phyloP scores from a whole-genome alignment of 2,797 vertebrate species.

The Manis crassicaudata region DNA sequence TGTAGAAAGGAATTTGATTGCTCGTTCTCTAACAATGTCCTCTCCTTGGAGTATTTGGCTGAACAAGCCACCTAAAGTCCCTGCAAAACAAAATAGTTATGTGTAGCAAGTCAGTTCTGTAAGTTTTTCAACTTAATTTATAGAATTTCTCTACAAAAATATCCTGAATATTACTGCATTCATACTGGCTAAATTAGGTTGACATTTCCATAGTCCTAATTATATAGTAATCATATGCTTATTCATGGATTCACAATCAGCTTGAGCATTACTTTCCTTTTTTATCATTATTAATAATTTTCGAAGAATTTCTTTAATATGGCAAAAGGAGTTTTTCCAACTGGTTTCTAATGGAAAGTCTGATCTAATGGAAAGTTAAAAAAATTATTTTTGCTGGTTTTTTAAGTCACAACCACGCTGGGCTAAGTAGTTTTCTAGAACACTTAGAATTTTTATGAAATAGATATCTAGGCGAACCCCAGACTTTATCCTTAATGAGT shows the following conservation, averaged over 20 bases:
- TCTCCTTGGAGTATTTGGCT: conserved; percentile 99
- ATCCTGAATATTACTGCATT: background rate
- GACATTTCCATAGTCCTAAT: background rate
- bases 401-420: conserved; percentile 4
- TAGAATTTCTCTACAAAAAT: conserved; percentile 2
- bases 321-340: conserved; percentile 24
- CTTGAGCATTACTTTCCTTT: background rate
- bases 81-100: conserved; percentile 83
- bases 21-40: conserved; percentile 96
- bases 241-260: background rate
- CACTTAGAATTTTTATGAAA: conserved; percentile 34
- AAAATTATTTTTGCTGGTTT: conserved; percentile 45
- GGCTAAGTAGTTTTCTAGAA: background rate
- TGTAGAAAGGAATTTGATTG: conserved; percentile 96
- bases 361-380: background rate
- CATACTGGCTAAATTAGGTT: background rate
- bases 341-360: background rate
- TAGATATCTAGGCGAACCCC: background rate
- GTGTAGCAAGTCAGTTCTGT: background rate
- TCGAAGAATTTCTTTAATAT: conserved; percentile 46
- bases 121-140: background rate
- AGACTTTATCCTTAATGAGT: background rate
- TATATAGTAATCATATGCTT: background rate
- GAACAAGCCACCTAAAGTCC: conserved; percentile 96
- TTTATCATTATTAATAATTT: background rate